Evolutionary conservation across 2,888 invertebrate genomes (phyloP), one percentile per base, ranked within the genome.

Genomic region (Dichetophora obliterata): DNA sequence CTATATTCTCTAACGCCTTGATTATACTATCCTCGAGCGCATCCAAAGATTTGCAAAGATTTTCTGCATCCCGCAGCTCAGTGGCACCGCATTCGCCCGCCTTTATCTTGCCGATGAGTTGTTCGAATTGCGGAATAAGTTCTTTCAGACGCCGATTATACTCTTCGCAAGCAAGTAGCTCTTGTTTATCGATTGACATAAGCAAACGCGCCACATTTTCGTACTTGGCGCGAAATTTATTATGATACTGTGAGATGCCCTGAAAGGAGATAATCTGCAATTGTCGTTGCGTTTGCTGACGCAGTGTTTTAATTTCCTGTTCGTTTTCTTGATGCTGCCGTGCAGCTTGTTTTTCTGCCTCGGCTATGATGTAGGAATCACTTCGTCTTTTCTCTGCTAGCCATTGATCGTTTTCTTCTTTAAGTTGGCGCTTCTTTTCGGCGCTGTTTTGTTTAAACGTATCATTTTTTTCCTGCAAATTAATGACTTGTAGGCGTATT

Each of bases 31-130:
- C 87, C 31, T 88, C 90, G 34, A 92, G 85, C 80, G 91, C 91
- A 79, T 91, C 91, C 75, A 90, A 86, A 37, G 89, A 89, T 78
- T 86, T 81, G 76, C 90, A 87, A 61, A 91, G 86, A 77, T 90
- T 88, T 79, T 91, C 91, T n/a, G 92, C 92, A 81, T 91, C 90
- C 81, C 90, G 90, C 0, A 92, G 90, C 84, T 92, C 92, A 9
- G 91, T 91, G 81, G 82, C 86, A 80, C 80, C 90, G 88, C 82
- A 87, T 84, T 85, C 91, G 88, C 85, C 91, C 88, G 80, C 89
- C 85, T 81, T 84, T 0, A 88, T 83, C 75, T 83, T 83, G 1
- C 69, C 79, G 4, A 88, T 84, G 0, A 88, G 77, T 65, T 86
- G 84, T 27, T 89, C 87, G 72, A 88, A 88, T 24, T 82, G 78